Base-by-base conservation (phyloP, 1,140 invertebrate species). In the Elymnias hypermnestra region DNA sequence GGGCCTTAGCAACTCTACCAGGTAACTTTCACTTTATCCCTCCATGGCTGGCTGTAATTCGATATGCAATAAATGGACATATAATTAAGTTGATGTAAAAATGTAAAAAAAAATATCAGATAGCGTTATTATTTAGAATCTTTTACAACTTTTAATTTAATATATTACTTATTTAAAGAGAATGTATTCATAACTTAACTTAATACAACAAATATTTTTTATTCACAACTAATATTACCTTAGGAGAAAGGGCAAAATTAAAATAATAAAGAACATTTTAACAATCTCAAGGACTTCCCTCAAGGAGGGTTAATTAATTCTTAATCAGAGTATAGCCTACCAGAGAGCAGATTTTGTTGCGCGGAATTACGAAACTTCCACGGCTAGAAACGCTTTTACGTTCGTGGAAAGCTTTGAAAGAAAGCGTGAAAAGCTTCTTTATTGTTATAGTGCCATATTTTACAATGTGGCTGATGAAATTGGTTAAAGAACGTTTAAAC, bases 391-490 rank as follows among this genome's bases (percentile, higher is more conserved):
- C 8, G 22, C 19, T 6, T 21, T 21, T 21, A 21, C 6, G 19
- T 28, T 12, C 15, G 15, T 25, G 12, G 14, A 25, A 15, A 29
- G 26, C 26, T 48, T 41, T 46, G 42, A n/a, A n/a, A n/a, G n/a
- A n/a, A n/a, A 46, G 45, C 37, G 17, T 13, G 17, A n/a, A n/a
- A n/a, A n/a, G 19, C 19, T 4, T 21, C 36, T 53, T 29, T 38
- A 44, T 41, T 46, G 37, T 46, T 41, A 40, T 38, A 43, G 40
- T 52, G 25, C n/a, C 19, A 17, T 48, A 33, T 26, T 36, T 46
- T 40, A 40, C 28, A 36, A 18, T 19, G 41, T 21, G 35, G 29
- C 41, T 53, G 49, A 52, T 45, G 39, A 52, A 52, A 52, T 52
- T 45, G 35, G 19, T 21, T 21, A 21, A 21, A 3, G 6, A 21